Conservation (phyloP, 2,113 vertebrate species). For the Trogon melanurus region DNA sequence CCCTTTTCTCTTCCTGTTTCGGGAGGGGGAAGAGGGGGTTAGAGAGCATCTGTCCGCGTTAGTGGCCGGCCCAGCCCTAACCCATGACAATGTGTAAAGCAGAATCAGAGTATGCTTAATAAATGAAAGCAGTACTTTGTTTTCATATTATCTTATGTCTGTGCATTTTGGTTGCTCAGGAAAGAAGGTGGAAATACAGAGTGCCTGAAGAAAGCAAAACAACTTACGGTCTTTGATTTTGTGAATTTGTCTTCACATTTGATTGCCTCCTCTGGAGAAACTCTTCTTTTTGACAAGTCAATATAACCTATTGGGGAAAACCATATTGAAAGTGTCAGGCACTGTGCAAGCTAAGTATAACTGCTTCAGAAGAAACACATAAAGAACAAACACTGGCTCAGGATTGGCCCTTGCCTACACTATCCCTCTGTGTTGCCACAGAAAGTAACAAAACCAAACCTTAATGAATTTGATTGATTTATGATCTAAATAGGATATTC, state of each 20-base stretch:
- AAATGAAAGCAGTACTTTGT: background rate
- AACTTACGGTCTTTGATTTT: conserved; percentile 98
- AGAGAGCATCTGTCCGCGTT: no score
- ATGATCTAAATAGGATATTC: background rate
- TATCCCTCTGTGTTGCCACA: background rate
- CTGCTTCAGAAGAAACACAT: background rate
- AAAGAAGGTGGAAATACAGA: background rate
- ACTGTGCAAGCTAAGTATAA: background rate
- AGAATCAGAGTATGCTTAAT: background rate
- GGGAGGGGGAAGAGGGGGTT: no score
- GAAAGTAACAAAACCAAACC: background rate
- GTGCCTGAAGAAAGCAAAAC: background rate
- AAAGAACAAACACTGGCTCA: background rate
- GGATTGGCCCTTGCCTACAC: background rate
- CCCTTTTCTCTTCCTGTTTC: no score
- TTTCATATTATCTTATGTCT: background rate
- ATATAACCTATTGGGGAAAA: conserved; percentile 87
- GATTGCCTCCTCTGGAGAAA: conserved; percentile 97
- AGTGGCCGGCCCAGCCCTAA: no score
- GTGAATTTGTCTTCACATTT: conserved; percentile 99
- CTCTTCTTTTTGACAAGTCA: conserved; percentile 98
- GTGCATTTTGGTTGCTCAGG: background rate
- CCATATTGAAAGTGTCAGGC: background rate
- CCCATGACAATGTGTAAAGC: no score
- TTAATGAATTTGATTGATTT: background rate